These are phyloP conservation scores for Bolborhynchus lineola DNA, from an alignment of 2,113 vertebrate species.

Conservation along the genomic window DNA sequence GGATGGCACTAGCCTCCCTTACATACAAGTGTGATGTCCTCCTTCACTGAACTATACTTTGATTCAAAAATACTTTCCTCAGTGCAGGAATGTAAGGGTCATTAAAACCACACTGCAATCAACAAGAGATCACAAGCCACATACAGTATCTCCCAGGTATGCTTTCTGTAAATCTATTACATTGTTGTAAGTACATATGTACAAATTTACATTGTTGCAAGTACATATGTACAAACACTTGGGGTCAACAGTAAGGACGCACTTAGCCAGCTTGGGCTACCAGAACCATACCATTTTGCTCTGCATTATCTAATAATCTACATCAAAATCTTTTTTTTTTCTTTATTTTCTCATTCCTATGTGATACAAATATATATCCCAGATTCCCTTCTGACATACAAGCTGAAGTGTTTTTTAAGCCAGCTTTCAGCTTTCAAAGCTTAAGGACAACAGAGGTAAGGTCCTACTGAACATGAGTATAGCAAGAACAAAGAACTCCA, in stretches of 20 bases:
- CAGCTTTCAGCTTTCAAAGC: neutral
- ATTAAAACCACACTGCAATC: neutral
- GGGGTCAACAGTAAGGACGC: neutral
- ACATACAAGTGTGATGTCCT: neutral
- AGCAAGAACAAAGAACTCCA: neutral
- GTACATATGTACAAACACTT: neutral
- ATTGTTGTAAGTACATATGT: rapidly evolving
- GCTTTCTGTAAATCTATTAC: neutral
- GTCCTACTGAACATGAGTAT: neutral
- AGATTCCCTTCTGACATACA: neutral
- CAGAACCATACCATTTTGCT: neutral
- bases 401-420: neutral
- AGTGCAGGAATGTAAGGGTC: neutral
- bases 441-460: neutral
- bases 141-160: neutral
- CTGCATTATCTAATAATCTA: neutral
- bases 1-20: neutral
- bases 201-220: neutral
- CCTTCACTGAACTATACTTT: neutral
- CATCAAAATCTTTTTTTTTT: neutral
- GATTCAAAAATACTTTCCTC: neutral
- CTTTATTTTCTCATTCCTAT: neutral
- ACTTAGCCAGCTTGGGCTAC: neutral
- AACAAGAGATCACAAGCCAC: neutral
- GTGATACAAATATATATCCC: neutral